These are phyloP conservation scores for Drosophila fuyamai DNA, from an alignment of 1,140 invertebrate species.

Conservation along the genomic window DNA sequence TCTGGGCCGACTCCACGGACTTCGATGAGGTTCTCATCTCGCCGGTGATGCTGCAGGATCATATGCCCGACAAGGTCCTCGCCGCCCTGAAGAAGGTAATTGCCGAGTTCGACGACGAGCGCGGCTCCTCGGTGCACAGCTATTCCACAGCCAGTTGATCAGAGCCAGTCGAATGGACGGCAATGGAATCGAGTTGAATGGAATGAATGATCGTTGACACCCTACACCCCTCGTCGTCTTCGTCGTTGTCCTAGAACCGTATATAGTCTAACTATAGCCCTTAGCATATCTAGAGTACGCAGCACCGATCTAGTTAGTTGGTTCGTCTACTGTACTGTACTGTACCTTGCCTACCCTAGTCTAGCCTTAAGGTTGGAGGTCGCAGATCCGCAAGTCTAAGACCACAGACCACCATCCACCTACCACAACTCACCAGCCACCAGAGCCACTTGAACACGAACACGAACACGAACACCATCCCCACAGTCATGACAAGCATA, in stretches of 20 bases:
- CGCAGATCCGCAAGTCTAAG: background rate
- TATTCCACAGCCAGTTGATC: slow-evolving; percentile 78
- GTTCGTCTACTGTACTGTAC: slow-evolving; percentile 29
- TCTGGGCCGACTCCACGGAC: slow-evolving; percentile 94
- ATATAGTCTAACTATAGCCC: slow-evolving; percentile 46
- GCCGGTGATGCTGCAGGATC: slow-evolving; percentile 96
- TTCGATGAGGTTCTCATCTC: slow-evolving; percentile 97
- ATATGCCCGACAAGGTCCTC: slow-evolving; percentile 96
- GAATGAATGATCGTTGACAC: slow-evolving; percentile 21
- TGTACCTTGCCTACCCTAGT: slow-evolving; percentile 39
- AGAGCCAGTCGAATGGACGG: background rate
- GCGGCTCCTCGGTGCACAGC: slow-evolving; percentile 70
- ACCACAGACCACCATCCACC: slow-evolving; percentile 5
- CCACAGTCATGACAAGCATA: slow-evolving; percentile 28
- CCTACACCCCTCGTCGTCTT: slow-evolving; percentile 26
- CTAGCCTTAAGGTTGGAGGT: slow-evolving; percentile 30
- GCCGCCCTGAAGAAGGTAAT: slow-evolving; percentile 94
- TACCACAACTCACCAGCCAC: slow-evolving; percentile 4
- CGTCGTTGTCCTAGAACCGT: slow-evolving; percentile 44
- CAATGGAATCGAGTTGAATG: slow-evolving; percentile 24
- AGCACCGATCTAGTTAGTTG: slow-evolving; percentile 50
- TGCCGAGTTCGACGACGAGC: slow-evolving; percentile 68
- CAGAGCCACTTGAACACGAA: slow-evolving; percentile 23
- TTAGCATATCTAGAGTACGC: slow-evolving; percentile 41
- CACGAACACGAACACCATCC: slow-evolving; percentile 10